Evolutionary conservation across 1,140 invertebrate genomes (phyloP), one percentile per base, ranked within the genome.

Genomic region (Drosophila azteca): DNA sequence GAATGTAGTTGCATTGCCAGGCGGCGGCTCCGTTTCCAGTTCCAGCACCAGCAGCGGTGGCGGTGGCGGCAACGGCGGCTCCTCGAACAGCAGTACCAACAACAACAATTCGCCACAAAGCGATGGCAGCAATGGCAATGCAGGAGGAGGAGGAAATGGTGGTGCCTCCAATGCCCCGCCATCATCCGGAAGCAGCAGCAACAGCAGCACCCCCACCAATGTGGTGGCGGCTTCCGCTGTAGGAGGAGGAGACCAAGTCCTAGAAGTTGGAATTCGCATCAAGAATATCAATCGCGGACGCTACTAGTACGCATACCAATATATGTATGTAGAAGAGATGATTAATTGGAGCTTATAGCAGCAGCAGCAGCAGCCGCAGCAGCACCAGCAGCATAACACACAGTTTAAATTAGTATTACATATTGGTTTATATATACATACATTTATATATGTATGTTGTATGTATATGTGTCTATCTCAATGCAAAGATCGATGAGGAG

Each of bases 251-350:
- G 90, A 91, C 6, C 90, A 91, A 52, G 87, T 91, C 7, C 50
- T 91, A 22, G 90, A 91, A 45, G 90, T 91, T 43, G 90, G 90
- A 53, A 91, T 91, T 50, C 88, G 90, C 43, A 90, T 91, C 31
- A 91, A 91, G 62, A 91, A 90, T 50, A 79, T 91, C 11, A 91
- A 91, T 60, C 57, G 90, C 22, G 77, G 71, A 29, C 77, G 90
- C 17, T 91, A 81, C 59, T 91, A 81, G 65, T 13, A 5, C 5
- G 11, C 17, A 20, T 1, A n/a, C 0, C 24, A 4, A 8, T 43
- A 4, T 3, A 3, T 13, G 15, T 3, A 3, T 13, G 15, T n/a
- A 44, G 15, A 7, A 5, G 20, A 8, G 31, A 35, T 9, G 9
- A 39, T 39, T 20, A 20, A 20, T 39, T 39, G 35, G 35, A 39